phyloP scores from a whole-genome alignment of 1,140 invertebrate genomes.

The Dinoponera quadriceps region DNA sequence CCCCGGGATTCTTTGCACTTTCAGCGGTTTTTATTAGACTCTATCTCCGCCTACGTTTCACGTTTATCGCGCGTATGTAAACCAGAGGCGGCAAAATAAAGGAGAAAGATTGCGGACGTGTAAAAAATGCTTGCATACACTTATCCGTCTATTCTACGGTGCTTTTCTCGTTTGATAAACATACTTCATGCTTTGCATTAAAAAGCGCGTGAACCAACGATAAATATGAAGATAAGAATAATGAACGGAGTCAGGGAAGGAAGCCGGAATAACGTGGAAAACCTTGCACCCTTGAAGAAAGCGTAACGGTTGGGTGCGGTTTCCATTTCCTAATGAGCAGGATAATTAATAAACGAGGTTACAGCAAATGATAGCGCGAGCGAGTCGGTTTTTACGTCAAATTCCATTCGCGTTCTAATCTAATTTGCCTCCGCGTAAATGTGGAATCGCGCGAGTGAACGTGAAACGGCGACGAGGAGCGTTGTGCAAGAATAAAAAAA shows the following conservation, averaged over 20 bases:
- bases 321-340: background rate
- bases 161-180: slow-evolving; percentile 31
- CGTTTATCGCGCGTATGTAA: slow-evolving; percentile 51
- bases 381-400: background rate
- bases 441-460: too few species aligned
- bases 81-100: slow-evolving; percentile 33
- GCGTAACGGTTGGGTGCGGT: background rate
- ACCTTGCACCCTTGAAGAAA: background rate
- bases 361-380: background rate
- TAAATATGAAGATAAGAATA: slow-evolving; percentile 2
- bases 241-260: background rate
- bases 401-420: background rate
- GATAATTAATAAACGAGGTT: background rate
- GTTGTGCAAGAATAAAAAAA: too few species aligned
- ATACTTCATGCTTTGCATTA: background rate
- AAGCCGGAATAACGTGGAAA: background rate
- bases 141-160: slow-evolving; percentile 15
- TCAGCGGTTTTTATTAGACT: slow-evolving; percentile 53
- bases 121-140: slow-evolving; percentile 50
- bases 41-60: slow-evolving; percentile 54
- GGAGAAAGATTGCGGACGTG: slow-evolving; percentile 17
- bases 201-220: slow-evolving; percentile 15
- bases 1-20: slow-evolving; percentile 20
- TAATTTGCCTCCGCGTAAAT: background rate
- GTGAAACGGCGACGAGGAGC: too few species aligned